Conservation (phyloP, 2,888 invertebrate genomes). For the Scrobipalpa atriplicella region DNA sequence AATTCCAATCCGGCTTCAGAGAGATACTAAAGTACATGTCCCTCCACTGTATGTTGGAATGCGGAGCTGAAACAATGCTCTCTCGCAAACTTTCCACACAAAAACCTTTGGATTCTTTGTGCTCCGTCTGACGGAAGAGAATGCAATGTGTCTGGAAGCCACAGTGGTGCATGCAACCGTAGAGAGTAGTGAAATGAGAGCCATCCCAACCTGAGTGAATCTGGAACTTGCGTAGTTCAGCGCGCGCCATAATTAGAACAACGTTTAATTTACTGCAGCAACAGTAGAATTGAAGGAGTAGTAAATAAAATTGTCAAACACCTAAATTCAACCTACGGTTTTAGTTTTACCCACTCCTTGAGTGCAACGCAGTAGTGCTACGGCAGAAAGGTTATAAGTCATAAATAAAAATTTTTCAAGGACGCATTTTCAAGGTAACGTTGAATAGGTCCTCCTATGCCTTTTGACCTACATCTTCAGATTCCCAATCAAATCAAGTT, state of each 20-base stretch:
- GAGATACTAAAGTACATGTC: neutral
- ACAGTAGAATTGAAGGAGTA: no score
- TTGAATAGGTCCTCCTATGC: no score
- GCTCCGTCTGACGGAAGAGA: neutral
- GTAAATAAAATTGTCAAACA: no score
- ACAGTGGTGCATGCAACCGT: neutral
- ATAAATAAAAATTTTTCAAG: no score
- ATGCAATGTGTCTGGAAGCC: constrained; percentile 15
- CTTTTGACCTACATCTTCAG: no score
- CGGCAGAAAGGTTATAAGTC: no score
- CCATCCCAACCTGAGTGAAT: neutral
- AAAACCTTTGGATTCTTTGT: constrained; percentile 16
- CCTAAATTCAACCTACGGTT: no score
- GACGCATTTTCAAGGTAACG: no score
- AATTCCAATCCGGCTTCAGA: neutral
- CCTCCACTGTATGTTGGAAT: neutral
- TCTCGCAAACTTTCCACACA: constrained; percentile 6
- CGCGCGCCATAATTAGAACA: neutral
- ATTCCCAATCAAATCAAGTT: no score
- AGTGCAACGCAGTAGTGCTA: no score
- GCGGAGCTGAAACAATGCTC: constrained; percentile 1
- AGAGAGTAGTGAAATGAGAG: neutral
- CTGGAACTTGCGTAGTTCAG: neutral
- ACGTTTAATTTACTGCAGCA: neutral
- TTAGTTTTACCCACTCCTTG: no score